Evolutionary conservation across 2,888 invertebrate species (phyloP), one percentile per base, ranked within the genome.

Genomic region (Notocelia uddmanniana): DNA sequence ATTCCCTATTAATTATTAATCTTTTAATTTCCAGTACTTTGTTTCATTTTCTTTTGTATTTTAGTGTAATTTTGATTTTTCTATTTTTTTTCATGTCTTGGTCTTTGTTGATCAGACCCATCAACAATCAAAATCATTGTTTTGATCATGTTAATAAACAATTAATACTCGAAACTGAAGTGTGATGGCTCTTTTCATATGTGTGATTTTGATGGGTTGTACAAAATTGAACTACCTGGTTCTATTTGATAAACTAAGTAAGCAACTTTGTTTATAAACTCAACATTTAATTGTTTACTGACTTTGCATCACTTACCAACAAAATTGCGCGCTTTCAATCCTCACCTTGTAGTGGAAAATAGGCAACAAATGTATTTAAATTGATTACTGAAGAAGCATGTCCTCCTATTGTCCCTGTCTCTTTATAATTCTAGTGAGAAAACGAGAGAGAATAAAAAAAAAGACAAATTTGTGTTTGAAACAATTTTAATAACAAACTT

Each of bases 1-100:
- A 52, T 66, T 66, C 34, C 19, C 64, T 37, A 64, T 64, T 64
- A 64, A 64, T 69, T 19, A 26, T 60, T 60, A 59, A 60, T 71
- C 64, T 64, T 62, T 63, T 70, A 19, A 70, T 70, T 31, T 57
- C 15, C 31, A 45, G 26, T 58, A 21, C 21, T 57, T 55, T 64
- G 13, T 45, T 19, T 66, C 52, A 13, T 31, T 58, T 54, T 45
- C 31, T 59, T 59, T 71, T 59, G 52, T 41, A 26, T n/a, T 48
- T 21, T 69, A 31, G 41, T 68, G 57, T 58, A 50, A 55, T 62
- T 69, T 69, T 41, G 48, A 41, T 48, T 69, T 48, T 69, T 62
- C 48, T 55, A 13, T 18, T 59, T 54, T 37, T 41, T 60, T 54
- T 48, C 34, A 54, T 69, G 62, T 55, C 34, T 69, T 62, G 57